Conservation (phyloP, 2,113 vertebrate species). For the Sisor rabdophorus region DNA sequence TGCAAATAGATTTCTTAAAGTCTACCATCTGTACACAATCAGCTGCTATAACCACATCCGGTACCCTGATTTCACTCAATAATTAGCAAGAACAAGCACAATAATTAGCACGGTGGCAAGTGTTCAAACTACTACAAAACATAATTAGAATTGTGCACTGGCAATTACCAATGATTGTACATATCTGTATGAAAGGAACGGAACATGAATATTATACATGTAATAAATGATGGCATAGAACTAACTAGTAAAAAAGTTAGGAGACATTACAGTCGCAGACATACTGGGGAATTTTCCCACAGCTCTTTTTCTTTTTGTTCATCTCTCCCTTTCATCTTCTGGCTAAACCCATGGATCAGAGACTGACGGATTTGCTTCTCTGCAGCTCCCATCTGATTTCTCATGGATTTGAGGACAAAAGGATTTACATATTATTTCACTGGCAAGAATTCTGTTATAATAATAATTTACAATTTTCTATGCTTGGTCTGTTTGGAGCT, state of each 20-base stretch:
- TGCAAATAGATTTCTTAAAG: background rate
- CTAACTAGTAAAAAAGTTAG: constrained; percentile 3
- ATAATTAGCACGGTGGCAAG: background rate
- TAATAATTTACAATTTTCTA: constrained; percentile 28
- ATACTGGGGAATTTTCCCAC: constrained; percentile 34
- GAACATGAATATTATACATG: background rate
- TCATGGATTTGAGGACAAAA: constrained; percentile 55
- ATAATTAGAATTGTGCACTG: background rate
- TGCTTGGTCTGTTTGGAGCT: background rate
- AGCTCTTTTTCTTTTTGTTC: constrained; percentile 24
- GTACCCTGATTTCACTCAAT: background rate
- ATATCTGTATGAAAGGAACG: background rate
- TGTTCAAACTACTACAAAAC: background rate
- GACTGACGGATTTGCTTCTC: constrained; percentile 27
- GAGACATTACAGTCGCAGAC: constrained; percentile 30
- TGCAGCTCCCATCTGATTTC: constrained; percentile 54
- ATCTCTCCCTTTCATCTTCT: constrained; percentile 13
- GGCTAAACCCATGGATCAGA: constrained; percentile 31
- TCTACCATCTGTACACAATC: constrained; percentile 5
- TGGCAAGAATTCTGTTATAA: constrained; percentile 30
- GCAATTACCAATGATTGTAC: background rate
- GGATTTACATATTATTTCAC: constrained; percentile 43
- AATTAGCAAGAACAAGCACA: constrained; percentile 17
- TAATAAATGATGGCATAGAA: background rate
- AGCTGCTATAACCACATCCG: background rate